phyloP scores from a whole-genome alignment of 2,888 invertebrate genomes.

The Fragum fragum region DNA sequence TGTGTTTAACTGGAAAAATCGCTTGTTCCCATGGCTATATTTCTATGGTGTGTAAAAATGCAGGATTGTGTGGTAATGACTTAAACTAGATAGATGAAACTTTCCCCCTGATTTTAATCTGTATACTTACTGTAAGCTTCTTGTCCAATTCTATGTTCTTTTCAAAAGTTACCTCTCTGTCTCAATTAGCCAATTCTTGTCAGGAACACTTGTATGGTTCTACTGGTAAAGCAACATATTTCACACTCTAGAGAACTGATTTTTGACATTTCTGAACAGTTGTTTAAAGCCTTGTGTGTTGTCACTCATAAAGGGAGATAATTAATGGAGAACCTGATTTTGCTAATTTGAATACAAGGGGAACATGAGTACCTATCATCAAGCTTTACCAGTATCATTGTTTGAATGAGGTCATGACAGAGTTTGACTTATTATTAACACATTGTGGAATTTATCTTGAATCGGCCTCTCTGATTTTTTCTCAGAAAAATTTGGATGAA shows the following conservation, averaged over 20 bases:
- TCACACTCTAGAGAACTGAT: neutral
- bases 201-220: too few relatives aligned
- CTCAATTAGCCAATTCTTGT: too few relatives aligned
- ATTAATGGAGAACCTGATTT: slow-evolving; percentile 59
- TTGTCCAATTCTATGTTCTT: too few relatives aligned
- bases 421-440: slow-evolving; percentile 47
- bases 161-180: too few relatives aligned
- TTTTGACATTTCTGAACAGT: slow-evolving; percentile 34
- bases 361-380: slow-evolving; percentile 55
- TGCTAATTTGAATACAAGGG: slow-evolving; percentile 62
- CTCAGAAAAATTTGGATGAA: neutral
- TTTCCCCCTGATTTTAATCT: too few relatives aligned
- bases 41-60: too few relatives aligned
- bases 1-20: too few relatives aligned
- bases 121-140: too few relatives aligned
- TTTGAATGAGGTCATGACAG: slow-evolving; percentile 47
- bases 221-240: too few relatives aligned
- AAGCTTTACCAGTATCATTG: slow-evolving; percentile 43
- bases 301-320: slow-evolving; percentile 63
- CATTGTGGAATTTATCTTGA: slow-evolving; percentile 21
- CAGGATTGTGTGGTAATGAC: too few relatives aligned
- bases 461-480: neutral
- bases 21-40: too few relatives aligned
- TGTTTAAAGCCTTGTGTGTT: slow-evolving; percentile 49
- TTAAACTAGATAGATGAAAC: too few relatives aligned